phyloP scores from a whole-genome alignment of 1,140 invertebrate genomes.

The Drosophila orosa region DNA sequence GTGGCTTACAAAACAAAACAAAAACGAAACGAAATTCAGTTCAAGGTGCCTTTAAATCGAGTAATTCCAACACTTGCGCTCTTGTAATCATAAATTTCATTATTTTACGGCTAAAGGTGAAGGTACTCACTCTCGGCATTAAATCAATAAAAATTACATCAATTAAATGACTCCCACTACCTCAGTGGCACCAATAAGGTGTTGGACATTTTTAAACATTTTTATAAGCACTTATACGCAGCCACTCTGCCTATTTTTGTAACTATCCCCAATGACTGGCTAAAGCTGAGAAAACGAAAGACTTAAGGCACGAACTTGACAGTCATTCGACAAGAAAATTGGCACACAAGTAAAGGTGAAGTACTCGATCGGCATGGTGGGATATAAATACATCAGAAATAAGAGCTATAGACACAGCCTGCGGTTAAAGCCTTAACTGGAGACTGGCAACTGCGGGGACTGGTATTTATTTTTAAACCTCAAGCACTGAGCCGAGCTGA shows the following conservation, averaged over 20 bases:
- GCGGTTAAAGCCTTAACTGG: constrained; percentile 22
- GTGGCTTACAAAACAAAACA: constrained; percentile 22
- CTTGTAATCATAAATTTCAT: not conserved
- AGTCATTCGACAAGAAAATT: constrained; percentile 61
- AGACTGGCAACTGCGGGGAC: not conserved
- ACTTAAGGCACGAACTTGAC: constrained; percentile 68
- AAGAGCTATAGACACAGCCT: constrained; percentile 22
- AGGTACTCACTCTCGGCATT: not conserved
- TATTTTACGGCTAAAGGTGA: not conserved
- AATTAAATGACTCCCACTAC: constrained; percentile 1
- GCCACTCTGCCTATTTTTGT: constrained; percentile 31
- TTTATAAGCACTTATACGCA: not conserved
- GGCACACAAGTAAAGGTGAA: constrained; percentile 34
- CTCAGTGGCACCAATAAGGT: not conserved
- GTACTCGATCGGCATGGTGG: not conserved
- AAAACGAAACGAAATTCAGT: constrained; percentile 16
- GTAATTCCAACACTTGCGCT: not conserved
- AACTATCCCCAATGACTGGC: constrained; percentile 29
- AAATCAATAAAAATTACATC: constrained; percentile 1
- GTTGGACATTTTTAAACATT: constrained; percentile 15
- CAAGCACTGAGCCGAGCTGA: constrained; percentile 32
- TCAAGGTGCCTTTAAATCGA: constrained; percentile 8
- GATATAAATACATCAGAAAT: constrained; percentile 45
- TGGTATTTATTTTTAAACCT: constrained; percentile 46
- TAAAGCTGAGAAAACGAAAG: constrained; percentile 31